Base-by-base conservation (phyloP, 2,113 vertebrate genomes). In the Puma concolor region DNA sequence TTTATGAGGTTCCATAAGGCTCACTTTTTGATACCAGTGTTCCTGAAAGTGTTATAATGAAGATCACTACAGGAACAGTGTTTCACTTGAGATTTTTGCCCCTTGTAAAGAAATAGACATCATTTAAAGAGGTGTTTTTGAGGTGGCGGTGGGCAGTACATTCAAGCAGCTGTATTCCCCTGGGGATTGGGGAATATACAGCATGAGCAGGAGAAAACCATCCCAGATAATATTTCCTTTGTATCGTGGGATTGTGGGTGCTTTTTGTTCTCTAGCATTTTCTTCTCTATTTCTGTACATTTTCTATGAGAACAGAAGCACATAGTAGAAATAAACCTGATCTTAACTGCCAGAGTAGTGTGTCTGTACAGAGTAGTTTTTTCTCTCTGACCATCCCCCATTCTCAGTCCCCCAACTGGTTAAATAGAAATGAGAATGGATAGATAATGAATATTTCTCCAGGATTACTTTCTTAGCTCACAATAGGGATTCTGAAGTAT, bases 211-310 rank as follows among this genome's bases (percentile, higher is more conserved):
- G 17, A 94, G 88, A 92, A 81, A 84, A 84, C 66, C 74, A 48
- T 52, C 50, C 17, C 13, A 81, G 60, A 15, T 72, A 25, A 29
- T 86, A 15, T 67, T 74, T 87, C 33, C 44, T 82, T 72, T 41
- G 11, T 38, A 23, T 69, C 4, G 38, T 54, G 29, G 54, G 21
- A 36, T 83, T n/a, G 4, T 38, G 15, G n/a, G 23, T 86, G 19
- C 21, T 48, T 88, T 92, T 94, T 89, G 84, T 88, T 84, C 86
- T 85, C 25, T 54, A 91, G 57, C 23, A 33, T 85, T 82, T 96
- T 93, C 52, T 76, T 91, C 41, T 97, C 36, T 57, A 2, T 93
- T 79, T 96, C 64, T 48, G 4, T 48, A 60, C 12, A 41, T 95
- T 76, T 91, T 94, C 33, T 50, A n/a, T 31, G 57, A 85, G 60